Base-by-base conservation (phyloP, 2,113 vertebrate species). In the Pyrgilauda ruficollis region DNA sequence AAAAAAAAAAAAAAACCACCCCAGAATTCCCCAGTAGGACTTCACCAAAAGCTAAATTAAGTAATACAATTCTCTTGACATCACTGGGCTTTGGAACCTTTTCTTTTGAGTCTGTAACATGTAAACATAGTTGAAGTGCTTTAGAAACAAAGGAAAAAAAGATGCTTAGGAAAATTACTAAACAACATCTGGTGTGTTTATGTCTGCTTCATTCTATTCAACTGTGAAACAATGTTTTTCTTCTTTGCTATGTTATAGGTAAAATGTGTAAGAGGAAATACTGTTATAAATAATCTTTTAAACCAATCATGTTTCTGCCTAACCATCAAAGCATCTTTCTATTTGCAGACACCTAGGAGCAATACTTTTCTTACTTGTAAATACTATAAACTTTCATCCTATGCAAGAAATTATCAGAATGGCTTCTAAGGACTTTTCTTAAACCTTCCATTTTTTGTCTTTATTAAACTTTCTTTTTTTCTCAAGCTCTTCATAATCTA, bases 401-500 rank as follows among this genome's bases (percentile, higher is more conserved):
- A 13, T 94, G 88, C 82, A 94, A 96, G 86, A 89, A 83, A 87
- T 89, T 88, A 92, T 92, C 85, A 93, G 84, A 95, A 74, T 96
- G 93, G 44, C 96, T 96, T 97, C 90, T 96, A 93, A 96, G 84
- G 87, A 93, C 94, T 95, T 93, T 91, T 75, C 90, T 90, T 80
- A 83, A 93, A 94, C 47, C 73, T 96, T 94, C 89, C 84, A 84
- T 95, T 89, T 97, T 96, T 93, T 53, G 68, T 97, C 84, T 97
- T 95, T 94, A 96, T 95, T 97, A 96, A 97, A 91, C 86, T 93
- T 97, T 27, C 93, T 41, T 97, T 89, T 96, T 94, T 95, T 91
- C 96, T 97, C 90, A 94, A 89, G 62, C 83, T 96, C 96, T 86
- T 96, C 84, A 81, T 97, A 90, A 94, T 87, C 93, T 98, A 75